Evolutionary conservation across 2,888 invertebrate species (phyloP).

Genomic region (Andrena bicolor): DNA sequence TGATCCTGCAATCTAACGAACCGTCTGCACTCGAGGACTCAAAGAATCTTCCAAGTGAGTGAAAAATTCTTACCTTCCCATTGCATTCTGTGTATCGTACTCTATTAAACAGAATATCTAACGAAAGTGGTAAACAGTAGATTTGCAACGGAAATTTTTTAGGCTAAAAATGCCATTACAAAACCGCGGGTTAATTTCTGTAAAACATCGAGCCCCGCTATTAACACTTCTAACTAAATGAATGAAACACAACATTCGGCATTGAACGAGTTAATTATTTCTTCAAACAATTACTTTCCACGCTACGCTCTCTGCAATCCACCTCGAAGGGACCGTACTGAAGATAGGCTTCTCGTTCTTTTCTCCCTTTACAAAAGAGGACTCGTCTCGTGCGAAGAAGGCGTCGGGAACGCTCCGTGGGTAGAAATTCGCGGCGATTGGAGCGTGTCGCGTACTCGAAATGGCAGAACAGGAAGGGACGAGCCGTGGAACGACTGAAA

Average conservation of each 20-base stretch:
- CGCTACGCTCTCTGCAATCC: neutral
- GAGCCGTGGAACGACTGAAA: slow-evolving; percentile 44
- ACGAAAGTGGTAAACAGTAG: too few relatives aligned
- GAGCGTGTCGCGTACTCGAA: slow-evolving; percentile 24
- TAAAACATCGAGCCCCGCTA: too few relatives aligned
- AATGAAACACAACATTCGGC: too few relatives aligned
- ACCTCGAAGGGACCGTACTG: neutral
- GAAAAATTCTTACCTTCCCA: neutral
- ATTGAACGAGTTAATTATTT: too few relatives aligned
- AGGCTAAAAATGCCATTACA: too few relatives aligned
- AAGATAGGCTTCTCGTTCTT: neutral
- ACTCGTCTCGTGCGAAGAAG: slow-evolving; percentile 28
- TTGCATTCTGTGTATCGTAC: neutral
- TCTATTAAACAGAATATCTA: too few relatives aligned
- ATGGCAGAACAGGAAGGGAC: slow-evolving; percentile 55
- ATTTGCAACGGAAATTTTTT: too few relatives aligned
- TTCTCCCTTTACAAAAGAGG: slow-evolving; percentile 11
- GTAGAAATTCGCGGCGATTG: slow-evolving; percentile 35
- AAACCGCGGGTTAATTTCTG: too few relatives aligned
- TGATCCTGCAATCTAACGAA: neutral
- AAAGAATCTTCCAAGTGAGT: neutral
- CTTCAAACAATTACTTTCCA: too few relatives aligned
- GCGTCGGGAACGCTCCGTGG: slow-evolving; percentile 27
- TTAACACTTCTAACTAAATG: too few relatives aligned
- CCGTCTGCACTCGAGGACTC: neutral